These are phyloP conservation scores for Siniperca undulata DNA, from an alignment of 2,797 vertebrate genomes.

Conservation along the genomic window DNA sequence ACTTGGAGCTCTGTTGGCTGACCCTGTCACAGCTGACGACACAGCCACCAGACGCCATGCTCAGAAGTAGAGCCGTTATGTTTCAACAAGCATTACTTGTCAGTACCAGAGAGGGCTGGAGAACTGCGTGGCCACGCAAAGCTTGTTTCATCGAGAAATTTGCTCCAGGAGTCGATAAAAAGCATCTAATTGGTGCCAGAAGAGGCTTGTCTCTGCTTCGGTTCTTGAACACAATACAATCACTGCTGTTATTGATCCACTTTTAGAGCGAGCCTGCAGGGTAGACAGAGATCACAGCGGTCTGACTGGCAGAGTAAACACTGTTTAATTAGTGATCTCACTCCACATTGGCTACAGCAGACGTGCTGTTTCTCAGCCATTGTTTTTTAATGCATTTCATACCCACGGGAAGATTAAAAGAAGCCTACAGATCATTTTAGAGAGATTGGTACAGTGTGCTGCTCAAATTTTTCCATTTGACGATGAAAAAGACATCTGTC, in stretches of 20 bases:
- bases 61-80: constrained; percentile 7
- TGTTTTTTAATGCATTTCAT: constrained; percentile 3
- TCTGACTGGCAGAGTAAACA: constrained; percentile 61
- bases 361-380: constrained; percentile 1
- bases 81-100: constrained; percentile 36
- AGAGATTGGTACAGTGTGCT: not conserved
- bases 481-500: not conserved
- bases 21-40: constrained; percentile 7
- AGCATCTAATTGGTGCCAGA: constrained; percentile 73
- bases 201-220: constrained; percentile 51
- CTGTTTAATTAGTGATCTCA: constrained; percentile 63
- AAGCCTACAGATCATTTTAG: not conserved
- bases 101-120: constrained; percentile 1
- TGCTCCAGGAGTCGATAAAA: constrained; percentile 67
- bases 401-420: not conserved
- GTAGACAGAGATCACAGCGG: constrained; percentile 54
- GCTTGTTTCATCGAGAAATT: constrained; percentile 50
- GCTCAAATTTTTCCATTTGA: constrained; percentile 16
- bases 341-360: constrained; percentile 23
- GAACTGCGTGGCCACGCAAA: constrained; percentile 5
- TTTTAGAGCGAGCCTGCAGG: constrained; percentile 46
- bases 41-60: constrained; percentile 8
- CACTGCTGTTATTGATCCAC: constrained; percentile 72
- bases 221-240: constrained; percentile 70
- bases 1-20: constrained; percentile 3